Conservation (phyloP, 2,113 vertebrate genomes). For the Grus americana region DNA sequence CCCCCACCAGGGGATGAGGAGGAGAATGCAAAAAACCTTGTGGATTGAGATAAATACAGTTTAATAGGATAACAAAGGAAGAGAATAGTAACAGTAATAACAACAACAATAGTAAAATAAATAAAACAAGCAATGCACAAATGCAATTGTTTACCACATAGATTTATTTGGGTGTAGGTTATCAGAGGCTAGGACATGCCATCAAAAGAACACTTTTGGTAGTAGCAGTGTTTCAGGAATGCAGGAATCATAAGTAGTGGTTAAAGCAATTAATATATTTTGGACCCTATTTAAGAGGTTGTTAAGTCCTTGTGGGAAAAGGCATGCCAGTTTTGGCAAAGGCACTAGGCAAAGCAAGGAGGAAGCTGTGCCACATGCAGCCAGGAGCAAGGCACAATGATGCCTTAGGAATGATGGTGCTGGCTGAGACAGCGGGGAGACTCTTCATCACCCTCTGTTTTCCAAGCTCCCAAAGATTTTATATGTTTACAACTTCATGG, state of each 20-base stretch:
- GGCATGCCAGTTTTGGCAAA: not conserved
- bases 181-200: not conserved
- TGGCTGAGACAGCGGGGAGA: not conserved
- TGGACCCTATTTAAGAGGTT: not conserved
- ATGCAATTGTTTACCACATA: no score
- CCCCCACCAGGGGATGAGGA: no score
- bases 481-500: not conserved
- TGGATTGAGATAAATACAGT: no score
- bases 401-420: not conserved
- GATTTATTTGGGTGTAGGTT: not conserved
- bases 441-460: not conserved
- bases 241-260: not conserved
- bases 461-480: not conserved
- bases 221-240: not conserved
- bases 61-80: no score
- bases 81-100: no score
- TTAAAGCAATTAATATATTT: not conserved
- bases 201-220: not conserved
- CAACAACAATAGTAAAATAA: no score
- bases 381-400: not conserved
- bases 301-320: not conserved
- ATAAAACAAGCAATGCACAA: no score
- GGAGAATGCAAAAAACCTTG: no score
- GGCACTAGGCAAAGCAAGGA: not conserved
- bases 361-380: not conserved